phyloP scores from a whole-genome alignment of 1,140 invertebrate species.

The Parasteatoda tepidariorum region DNA sequence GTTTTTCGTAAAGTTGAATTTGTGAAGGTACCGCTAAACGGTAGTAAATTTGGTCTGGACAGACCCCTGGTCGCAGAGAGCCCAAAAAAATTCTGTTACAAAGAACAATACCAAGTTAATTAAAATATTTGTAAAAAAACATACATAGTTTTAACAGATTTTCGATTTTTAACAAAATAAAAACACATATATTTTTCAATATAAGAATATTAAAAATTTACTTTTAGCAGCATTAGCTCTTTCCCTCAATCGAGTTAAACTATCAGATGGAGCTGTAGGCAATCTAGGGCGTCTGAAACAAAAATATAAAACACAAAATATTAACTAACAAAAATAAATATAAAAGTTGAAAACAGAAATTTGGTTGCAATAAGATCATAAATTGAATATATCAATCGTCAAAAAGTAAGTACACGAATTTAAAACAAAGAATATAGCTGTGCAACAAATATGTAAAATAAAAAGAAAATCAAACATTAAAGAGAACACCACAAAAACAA shows the following conservation, averaged over 20 bases:
- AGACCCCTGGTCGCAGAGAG: too few species aligned
- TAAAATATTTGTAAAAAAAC: too few species aligned
- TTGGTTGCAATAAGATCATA: neutral
- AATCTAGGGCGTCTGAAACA: constrained; percentile 51
- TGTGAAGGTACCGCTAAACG: too few species aligned
- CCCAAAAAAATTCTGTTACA: too few species aligned
- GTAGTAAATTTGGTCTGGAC: too few species aligned
- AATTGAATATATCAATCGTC: neutral
- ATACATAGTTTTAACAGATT: too few species aligned
- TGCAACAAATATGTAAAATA: neutral
- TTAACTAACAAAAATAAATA: neutral
- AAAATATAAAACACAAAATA: neutral
- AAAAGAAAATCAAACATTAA: neutral
- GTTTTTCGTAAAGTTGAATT: too few species aligned
- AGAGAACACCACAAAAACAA: neutral
- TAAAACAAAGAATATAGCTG: neutral
- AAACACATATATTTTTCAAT: too few species aligned
- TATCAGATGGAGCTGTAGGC: constrained; percentile 55
- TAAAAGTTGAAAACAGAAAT: neutral
- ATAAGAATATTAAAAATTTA: constrained; percentile 13
- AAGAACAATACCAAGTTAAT: too few species aligned
- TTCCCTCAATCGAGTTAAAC: constrained; percentile 54
- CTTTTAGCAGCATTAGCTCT: constrained; percentile 52
- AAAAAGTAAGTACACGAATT: neutral
- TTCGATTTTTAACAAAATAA: too few species aligned